Percentiles rank a stretch among this genome's conserved stretches.
phyloP scores from a whole-genome alignment of 1,140 invertebrate genomes.

The Euwallacea similis region DNA sequence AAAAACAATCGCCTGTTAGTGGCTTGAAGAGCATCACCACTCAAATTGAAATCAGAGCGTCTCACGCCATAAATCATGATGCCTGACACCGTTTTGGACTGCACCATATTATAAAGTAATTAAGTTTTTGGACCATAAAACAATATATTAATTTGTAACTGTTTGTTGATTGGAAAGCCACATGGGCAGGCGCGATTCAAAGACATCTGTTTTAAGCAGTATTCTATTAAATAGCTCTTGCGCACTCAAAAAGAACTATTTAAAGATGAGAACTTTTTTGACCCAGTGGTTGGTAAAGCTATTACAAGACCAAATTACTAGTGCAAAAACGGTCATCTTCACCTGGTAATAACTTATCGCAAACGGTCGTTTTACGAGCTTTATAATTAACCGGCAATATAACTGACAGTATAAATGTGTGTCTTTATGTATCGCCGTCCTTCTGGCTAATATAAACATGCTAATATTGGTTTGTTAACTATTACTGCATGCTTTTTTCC shows the following conservation, averaged over 20 bases:
- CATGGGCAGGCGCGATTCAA: no score
- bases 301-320: constrained; percentile 12
- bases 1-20: background rate
- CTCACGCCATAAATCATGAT: constrained; percentile 38
- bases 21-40: background rate
- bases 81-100: constrained; percentile 25
- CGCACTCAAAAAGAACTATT: no score
- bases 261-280: no score
- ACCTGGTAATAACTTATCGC: constrained; percentile 25
- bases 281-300: background rate
- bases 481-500: background rate
- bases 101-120: constrained; percentile 43
- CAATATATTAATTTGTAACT: constrained; percentile 39
- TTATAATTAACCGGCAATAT: constrained; percentile 20
- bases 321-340: constrained; percentile 8
- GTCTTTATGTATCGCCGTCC: background rate
- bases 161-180: background rate
- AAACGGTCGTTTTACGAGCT: constrained; percentile 18
- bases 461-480: constrained; percentile 1
- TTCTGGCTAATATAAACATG: background rate
- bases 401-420: constrained; percentile 24
- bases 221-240: no score
- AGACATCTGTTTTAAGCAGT: no score
- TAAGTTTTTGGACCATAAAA: constrained; percentile 42
- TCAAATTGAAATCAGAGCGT: constrained; percentile 24